Base-by-base conservation (phyloP, 1,140 invertebrate genomes). In the Lucilia cuprina region DNA sequence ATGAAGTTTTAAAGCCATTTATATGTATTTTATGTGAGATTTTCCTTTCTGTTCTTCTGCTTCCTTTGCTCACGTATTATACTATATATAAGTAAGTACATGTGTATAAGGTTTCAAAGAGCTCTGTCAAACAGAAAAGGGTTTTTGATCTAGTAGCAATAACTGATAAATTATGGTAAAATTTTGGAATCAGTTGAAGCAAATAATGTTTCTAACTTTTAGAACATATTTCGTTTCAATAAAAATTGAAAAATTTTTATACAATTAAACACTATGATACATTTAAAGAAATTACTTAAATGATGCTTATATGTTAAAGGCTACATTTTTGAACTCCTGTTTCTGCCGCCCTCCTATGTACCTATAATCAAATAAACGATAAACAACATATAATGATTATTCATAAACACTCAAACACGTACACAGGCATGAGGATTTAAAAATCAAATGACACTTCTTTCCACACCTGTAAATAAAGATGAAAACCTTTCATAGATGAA, bases 311-410 rank as follows among this genome's bases (percentile, higher is more conserved):
- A 30, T 30, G 25, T 30, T 2, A 30, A 60, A 60, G n/a, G n/a
- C 1, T 7, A 1, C 55, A 7, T 60, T 60, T n/a, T n/a, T 60
- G 55, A n/a, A 17, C 12, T 60, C 14, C 5, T 60, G 14, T 60
- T 60, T n/a, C 55, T n/a, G 55, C n/a, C 14, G 13, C 55, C 55
- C 55, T n/a, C 25, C 25, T 60, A n/a, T 60, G 50, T 14, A n/a
- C n/a, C n/a, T n/a, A 7, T 60, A 14, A 60, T 17, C 13, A 60
- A 7, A 60, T 60, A 17, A 70, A 70, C n/a, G 65, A 70, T 70
- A 70, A 70, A 70, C 65, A 70, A 70, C 65, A 70, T 70, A n/a
- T 70, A 10, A 70, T 70, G 17, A 70, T 70, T 70, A 70, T 70
- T 70, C 65, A 70, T 70, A 70, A 60, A 60, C 13, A 60, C 14